Evolutionary conservation across 2,113 vertebrate genomes (phyloP), one percentile per base, ranked within the genome.

Genomic region (Asarcornis scutulata): DNA sequence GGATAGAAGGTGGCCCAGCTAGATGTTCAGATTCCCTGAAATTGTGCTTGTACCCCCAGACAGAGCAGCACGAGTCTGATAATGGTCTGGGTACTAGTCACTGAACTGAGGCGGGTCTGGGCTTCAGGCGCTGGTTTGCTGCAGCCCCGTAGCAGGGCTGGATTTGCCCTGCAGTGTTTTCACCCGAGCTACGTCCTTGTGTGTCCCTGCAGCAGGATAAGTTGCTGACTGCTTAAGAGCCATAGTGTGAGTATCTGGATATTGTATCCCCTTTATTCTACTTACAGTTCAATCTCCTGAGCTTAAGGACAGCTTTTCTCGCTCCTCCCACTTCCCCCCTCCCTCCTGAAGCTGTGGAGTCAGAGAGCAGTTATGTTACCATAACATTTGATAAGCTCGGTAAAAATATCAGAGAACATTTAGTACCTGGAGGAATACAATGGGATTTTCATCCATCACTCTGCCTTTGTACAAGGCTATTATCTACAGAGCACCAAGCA

Each of bases 41-140:
- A 55, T 21, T 2, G 2, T 6, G 26, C 44, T 58, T 32, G 11
- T 29, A 3, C 32, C 36, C 32, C n/a, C 0, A 0, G 31, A 71
- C 14, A 55, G 4, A 73, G 40, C 64, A 78, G 48, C 23, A 27
- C 23, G 13, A 67, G 18, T 7, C 55, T 32, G 48, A 44, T 32
- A 21, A 29, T 64, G 29, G 1, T 0, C 68, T 42, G 52, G 9
- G 17, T 42, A 18, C 38, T 13, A 48, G 29, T 32, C 42, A 21
- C 22, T 13, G 40, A 40, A 44, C 42, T 17, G 23, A 34, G 26
- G 23, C 40, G 7, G 27, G 13, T 23, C 56, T 1, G 1, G 71
- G 40, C 34, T 56, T 36, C 50, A 18, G 32, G 36, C 16, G 59
- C 0, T 0, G 34, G 48, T 55, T 60, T 52, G 31, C 23, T 85